Base-by-base conservation (phyloP, 2,888 invertebrate genomes). In the Athripsodes cinereus region DNA sequence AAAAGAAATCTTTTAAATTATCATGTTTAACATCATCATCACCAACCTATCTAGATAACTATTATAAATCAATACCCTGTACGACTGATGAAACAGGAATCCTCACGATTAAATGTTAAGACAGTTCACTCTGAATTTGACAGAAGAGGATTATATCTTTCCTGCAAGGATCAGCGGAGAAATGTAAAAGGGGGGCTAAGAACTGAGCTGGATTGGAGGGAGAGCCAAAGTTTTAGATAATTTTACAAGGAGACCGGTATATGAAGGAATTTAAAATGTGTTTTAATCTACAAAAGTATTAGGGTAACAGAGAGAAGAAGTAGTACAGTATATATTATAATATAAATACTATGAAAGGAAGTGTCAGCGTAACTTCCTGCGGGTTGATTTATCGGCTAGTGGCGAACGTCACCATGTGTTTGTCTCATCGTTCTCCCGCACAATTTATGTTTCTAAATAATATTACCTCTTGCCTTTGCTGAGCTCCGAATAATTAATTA, bases 311-410 rank as follows among this genome's bases (percentile, higher is more conserved):
- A 26, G 22, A n/a, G 16, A 13, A 26, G 50, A n/a, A 13, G 22
- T n/a, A n/a, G n/a, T n/a, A n/a, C n/a, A n/a, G n/a, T n/a, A n/a
- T n/a, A n/a, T n/a, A n/a, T n/a, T n/a, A n/a, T n/a, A n/a, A n/a
- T n/a, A n/a, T n/a, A n/a, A n/a, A 13, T 13, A 11, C 22, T n/a
- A 11, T 21, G 21, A 50, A 16, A 63, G 62, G 62, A 63, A 63
- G 61, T 61, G 62, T 63, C 62, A 61, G 52, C 48, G 58, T 49
- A 53, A 58, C 62, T 63, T 63, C 62, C 62, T 63, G 62, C 59
- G 59, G 53, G 59, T 52, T 63, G 62, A 63, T 63, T 63, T 63
- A 63, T 63, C 57, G 55, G 53, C 56, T 52, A 52, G 59, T 52
- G 55, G 59, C 55, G 52, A 40, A 19, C 52, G 49, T 59, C 55